Percentiles rank a stretch among this genome's conserved stretches.
Conservation (phyloP, 2,113 vertebrate species). For the Tiliqua scincoides region DNA sequence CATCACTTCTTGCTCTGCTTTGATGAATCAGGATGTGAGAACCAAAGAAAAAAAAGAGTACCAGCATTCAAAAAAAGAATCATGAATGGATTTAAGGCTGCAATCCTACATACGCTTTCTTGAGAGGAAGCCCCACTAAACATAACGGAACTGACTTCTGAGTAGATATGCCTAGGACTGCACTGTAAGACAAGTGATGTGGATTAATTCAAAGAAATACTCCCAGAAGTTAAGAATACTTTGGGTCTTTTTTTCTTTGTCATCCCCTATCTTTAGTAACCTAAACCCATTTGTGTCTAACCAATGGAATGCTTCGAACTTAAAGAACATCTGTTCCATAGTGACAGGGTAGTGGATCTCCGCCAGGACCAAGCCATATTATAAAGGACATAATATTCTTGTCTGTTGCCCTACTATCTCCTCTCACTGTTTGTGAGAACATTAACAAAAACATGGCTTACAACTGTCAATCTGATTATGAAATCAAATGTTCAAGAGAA, state of each 20-base stretch:
- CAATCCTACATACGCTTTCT: no score
- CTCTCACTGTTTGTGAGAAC: background rate
- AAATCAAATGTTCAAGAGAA: background rate
- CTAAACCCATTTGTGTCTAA: no score
- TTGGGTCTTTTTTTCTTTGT: no score
- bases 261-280: no score
- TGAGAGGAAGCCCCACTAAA: no score
- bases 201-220: no score
- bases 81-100: background rate
- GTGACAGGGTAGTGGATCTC: no score
- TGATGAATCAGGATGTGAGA: background rate
- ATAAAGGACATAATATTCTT: background rate
- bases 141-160: no score
- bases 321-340: background rate
- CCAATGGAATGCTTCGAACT: background rate
- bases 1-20: background rate
- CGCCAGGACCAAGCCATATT: background rate
- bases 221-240: no score
- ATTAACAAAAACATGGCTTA: background rate
- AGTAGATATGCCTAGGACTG: no score
- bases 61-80: background rate
- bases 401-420: background rate
- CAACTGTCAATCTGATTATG: background rate
- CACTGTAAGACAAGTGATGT: no score
- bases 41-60: background rate